Evolutionary conservation across 2,797 vertebrate genomes (phyloP).

Genomic region (Paguma larvata): DNA sequence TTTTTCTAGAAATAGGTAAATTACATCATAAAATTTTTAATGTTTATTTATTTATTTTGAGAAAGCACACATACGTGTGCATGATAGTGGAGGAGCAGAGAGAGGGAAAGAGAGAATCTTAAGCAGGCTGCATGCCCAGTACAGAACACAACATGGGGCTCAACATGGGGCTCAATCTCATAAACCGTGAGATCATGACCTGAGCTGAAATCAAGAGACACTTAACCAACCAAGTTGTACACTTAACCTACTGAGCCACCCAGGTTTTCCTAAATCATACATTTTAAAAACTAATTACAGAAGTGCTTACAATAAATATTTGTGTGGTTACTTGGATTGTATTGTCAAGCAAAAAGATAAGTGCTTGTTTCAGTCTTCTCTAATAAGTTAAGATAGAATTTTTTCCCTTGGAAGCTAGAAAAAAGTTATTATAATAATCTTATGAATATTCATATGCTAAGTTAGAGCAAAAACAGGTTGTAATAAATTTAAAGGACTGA

Average conservation of each 20-base stretch:
- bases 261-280: background rate
- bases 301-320: background rate
- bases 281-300: background rate
- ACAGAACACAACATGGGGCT: too few relatives aligned
- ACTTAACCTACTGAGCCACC: too few relatives aligned
- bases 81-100: too few relatives aligned
- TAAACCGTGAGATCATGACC: too few relatives aligned
- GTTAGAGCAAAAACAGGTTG: background rate
- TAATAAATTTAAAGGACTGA: background rate
- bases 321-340: background rate
- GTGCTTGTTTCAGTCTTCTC: background rate
- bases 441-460: background rate
- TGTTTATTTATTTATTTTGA: too few relatives aligned
- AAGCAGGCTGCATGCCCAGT: too few relatives aligned
- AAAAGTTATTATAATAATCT: background rate
- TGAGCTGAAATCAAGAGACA: too few relatives aligned
- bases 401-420: background rate
- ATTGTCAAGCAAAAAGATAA: background rate
- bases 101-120: too few relatives aligned
- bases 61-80: too few relatives aligned
- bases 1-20: background rate
- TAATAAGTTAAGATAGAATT: background rate
- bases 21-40: background rate
- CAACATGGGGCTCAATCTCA: too few relatives aligned
- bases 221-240: too few relatives aligned